Conservation (phyloP, 30 jellyfish, hydroid and myxozoan genomes). For the Mastigias papua region DNA sequence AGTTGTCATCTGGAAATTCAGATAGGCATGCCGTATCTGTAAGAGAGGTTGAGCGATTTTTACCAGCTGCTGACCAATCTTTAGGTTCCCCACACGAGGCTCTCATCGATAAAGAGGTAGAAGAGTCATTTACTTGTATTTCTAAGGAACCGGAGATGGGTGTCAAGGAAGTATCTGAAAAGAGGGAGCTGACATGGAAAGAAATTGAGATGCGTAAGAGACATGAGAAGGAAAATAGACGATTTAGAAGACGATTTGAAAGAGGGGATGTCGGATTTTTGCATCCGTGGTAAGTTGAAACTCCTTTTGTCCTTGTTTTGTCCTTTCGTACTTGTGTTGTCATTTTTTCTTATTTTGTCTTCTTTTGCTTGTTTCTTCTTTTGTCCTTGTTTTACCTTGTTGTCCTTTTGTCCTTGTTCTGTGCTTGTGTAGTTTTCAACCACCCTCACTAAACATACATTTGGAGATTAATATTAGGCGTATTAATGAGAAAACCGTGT, state of each 20-base stretch:
- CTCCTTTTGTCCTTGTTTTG: no score
- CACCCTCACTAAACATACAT: no score
- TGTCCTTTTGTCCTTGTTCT: no score
- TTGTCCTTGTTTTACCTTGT: no score
- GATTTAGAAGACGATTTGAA: conserved; percentile 78
- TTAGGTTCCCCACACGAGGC: conserved; percentile 67
- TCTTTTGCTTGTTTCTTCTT: no score
- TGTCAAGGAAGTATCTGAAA: conserved; percentile 26
- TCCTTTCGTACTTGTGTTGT: no score
- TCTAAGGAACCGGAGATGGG: conserved; percentile 1
- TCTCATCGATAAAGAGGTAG: conserved; percentile 87
- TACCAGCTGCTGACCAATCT: conserved; percentile 37
- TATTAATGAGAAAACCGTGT: no score
- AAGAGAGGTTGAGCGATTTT: conserved; percentile 31
- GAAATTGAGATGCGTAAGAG: conserved; percentile 89
- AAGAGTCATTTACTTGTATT: conserved; percentile 78
- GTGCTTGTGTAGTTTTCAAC: no score
- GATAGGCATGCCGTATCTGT: conserved; percentile 29
- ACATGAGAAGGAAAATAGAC: conserved; percentile 67
- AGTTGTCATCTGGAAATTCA: conserved; percentile 3
- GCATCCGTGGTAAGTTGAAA: conserved; percentile 78
- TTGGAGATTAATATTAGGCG: no score
- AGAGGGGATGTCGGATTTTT: conserved; percentile 88
- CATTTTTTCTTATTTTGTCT: no score
- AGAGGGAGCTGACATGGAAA: conserved; percentile 84